Evolutionary conservation across 2,888 invertebrate species (phyloP).

Genomic region (Hermaeophaga mercurialis): DNA sequence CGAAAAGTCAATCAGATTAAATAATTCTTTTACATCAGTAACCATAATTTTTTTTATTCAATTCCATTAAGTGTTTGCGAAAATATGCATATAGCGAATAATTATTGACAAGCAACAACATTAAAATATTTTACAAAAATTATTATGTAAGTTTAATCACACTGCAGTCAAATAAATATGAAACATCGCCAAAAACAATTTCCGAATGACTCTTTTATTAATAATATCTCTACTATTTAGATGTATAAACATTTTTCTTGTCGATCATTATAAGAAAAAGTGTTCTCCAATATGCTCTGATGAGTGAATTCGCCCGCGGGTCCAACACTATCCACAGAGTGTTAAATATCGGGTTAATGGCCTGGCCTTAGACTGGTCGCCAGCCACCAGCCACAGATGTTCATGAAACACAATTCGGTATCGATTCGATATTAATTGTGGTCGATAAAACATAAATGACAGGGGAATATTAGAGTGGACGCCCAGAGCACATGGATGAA

Average conservation of each 20-base stretch:
- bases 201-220: too few species aligned
- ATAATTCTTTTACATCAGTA: neutral
- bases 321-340: slow-evolving; percentile 10
- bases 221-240: too few species aligned
- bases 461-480: slow-evolving; percentile 34
- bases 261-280: too few species aligned
- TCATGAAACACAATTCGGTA: slow-evolving; percentile 33
- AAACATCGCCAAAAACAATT: too few species aligned
- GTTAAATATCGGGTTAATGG: slow-evolving; percentile 34
- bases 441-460: slow-evolving; percentile 36
- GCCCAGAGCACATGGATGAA: slow-evolving; percentile 31
- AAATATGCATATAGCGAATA: too few species aligned
- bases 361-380: slow-evolving; percentile 21
- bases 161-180: too few species aligned
- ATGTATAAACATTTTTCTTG: too few species aligned
- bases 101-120: too few species aligned
- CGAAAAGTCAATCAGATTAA: neutral
- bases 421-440: slow-evolving; percentile 36
- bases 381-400: slow-evolving; percentile 31
- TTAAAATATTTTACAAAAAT: too few species aligned
- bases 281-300: neutral
- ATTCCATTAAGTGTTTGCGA: neutral
- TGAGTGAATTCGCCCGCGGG: neutral
- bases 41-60: neutral
- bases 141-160: too few species aligned